phyloP scores from a whole-genome alignment of 2,888 invertebrate species.

The Stenodera caucasica region DNA sequence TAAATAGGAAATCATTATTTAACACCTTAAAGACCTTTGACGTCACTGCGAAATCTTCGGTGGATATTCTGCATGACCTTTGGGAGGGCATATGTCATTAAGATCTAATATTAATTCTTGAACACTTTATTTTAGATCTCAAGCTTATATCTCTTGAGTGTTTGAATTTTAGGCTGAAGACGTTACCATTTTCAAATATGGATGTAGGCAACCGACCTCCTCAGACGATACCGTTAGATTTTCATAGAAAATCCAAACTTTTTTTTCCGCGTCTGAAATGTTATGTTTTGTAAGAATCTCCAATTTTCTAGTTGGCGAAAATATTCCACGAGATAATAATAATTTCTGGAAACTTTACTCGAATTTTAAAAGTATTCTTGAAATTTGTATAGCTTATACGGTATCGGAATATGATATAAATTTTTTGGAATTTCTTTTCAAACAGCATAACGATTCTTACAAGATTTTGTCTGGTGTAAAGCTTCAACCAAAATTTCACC shows the following conservation, averaged over 20 bases:
- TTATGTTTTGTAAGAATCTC: conserved; percentile 14
- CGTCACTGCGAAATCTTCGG: conserved; percentile 17
- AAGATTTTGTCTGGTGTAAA: not conserved
- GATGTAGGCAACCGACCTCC: not conserved
- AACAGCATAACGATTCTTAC: conserved; percentile 9
- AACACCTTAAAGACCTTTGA: conserved; percentile 16
- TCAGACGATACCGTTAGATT: not conserved
- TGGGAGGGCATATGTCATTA: conserved; percentile 24
- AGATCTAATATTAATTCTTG: conserved; percentile 13
- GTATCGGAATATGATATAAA: conserved; percentile 2
- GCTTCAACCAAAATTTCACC: too few species aligned
- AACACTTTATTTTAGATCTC: conserved; percentile 6
- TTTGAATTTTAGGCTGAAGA: conserved; percentile 7
- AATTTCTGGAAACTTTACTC: conserved; percentile 12
- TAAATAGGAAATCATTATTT: conserved; percentile 6
- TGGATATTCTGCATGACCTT: conserved; percentile 26
- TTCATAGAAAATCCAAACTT: conserved; percentile 8
- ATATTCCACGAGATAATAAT: conserved; percentile 8
- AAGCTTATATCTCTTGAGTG: conserved; percentile 16
- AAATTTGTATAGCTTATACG: conserved; percentile 1
- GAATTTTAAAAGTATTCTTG: conserved; percentile 8
- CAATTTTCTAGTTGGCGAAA: conserved; percentile 14
- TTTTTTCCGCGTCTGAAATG: conserved; percentile 17
- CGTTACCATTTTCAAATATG: not conserved
- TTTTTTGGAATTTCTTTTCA: not conserved